Evolutionary conservation across 2,113 vertebrate genomes (phyloP).

Genomic region (Halcyon malimbica): DNA sequence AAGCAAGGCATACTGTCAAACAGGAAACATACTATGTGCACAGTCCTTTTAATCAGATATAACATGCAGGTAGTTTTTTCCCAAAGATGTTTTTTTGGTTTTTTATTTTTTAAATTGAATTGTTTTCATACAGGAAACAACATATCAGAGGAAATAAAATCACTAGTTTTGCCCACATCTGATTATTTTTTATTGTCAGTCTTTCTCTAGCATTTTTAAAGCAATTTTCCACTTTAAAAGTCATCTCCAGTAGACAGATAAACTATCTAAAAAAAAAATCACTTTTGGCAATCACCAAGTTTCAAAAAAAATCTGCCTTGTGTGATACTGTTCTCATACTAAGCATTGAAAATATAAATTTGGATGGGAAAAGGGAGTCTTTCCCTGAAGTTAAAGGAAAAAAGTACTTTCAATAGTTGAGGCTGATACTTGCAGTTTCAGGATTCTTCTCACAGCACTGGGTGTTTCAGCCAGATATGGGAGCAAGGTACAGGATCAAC

Average conservation of each 20-base stretch:
- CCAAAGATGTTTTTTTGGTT: neutral
- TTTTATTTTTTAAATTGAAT: neutral
- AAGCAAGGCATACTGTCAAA: neutral
- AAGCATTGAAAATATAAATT: constrained; percentile 6
- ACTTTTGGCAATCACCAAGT: neutral
- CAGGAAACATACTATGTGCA: neutral
- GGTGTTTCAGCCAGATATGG: constrained; percentile 50
- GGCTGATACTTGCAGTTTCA: constrained; percentile 1
- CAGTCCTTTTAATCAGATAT: neutral
- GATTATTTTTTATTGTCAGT: neutral
- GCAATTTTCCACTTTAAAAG: neutral
- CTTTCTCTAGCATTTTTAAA: neutral
- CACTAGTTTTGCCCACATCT: neutral
- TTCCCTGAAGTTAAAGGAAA: constrained; percentile 16
- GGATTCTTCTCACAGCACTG: constrained; percentile 6
- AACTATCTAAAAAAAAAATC: neutral
- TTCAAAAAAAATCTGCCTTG: neutral
- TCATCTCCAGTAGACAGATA: neutral
- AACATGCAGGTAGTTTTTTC: neutral
- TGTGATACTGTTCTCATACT: neutral
- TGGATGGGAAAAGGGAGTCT: neutral
- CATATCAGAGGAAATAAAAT: neutral
- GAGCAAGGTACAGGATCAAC: constrained; percentile 51
- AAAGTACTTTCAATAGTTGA: constrained; percentile 20
- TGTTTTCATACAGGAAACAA: neutral